Conservation (phyloP, 2,888 invertebrate genomes). For the Acleris literana region DNA sequence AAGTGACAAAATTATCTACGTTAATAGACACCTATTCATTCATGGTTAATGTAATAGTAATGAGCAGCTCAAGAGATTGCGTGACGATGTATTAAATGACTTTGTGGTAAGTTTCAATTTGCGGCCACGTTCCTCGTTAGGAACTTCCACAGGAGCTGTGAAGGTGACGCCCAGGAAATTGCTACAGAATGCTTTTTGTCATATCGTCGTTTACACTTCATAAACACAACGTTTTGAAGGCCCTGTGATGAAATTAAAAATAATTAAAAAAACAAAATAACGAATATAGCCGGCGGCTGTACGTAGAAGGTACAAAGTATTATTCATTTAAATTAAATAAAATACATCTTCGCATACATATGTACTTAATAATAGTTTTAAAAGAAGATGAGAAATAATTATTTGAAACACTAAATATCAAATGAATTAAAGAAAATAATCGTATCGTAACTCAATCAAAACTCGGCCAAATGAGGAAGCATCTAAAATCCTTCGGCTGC, state of each 20-base stretch:
- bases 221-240: no score
- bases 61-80: constrained; percentile 53
- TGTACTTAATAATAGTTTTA: no score
- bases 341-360: no score
- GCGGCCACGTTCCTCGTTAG: constrained; percentile 66
- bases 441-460: not conserved
- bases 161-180: constrained; percentile 54
- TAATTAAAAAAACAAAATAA: no score
- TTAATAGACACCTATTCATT: constrained; percentile 12
- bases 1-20: not conserved
- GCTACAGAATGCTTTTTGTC: constrained; percentile 40
- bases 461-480: not conserved
- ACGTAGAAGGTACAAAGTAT: no score
- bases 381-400: no score
- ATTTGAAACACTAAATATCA: no score
- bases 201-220: not conserved
- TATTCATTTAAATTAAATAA: no score
- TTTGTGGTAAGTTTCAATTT: constrained; percentile 73
- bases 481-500: constrained; percentile 4
- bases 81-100: constrained; percentile 67
- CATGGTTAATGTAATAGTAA: constrained; percentile 35
- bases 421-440: no score
- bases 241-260: no score
- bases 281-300: no score
- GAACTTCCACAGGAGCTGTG: constrained; percentile 59